phyloP scores from a whole-genome alignment of 2,113 vertebrate species.

The Gila orcuttii region DNA sequence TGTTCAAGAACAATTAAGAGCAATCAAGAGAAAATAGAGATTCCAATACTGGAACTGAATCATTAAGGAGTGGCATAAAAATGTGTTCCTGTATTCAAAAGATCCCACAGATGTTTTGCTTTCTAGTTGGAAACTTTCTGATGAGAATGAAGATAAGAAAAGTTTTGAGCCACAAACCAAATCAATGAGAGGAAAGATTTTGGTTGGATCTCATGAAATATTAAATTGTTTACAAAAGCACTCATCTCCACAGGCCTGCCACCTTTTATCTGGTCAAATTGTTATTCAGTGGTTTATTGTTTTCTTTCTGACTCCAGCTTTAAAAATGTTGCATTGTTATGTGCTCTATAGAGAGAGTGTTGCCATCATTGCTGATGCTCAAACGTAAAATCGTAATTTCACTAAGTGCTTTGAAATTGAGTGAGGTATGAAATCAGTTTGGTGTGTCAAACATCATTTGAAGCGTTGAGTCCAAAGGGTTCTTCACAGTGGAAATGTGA shows the following conservation, averaged over 20 bases:
- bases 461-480: slow-evolving; percentile 53
- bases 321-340: slow-evolving; percentile 42
- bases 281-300: slow-evolving; percentile 1
- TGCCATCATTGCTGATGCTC: slow-evolving; percentile 23
- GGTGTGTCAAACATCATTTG: slow-evolving; percentile 54
- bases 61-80: background rate
- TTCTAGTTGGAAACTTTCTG: background rate
- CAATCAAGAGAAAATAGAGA: background rate
- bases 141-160: slow-evolving; percentile 15
- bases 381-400: slow-evolving; percentile 51
- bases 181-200: slow-evolving; percentile 22
- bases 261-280: slow-evolving; percentile 30
- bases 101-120: slow-evolving; percentile 3
- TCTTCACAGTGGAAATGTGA: slow-evolving; percentile 61
- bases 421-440: slow-evolving; percentile 45
- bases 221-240: slow-evolving; percentile 46
- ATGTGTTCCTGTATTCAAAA: background rate
- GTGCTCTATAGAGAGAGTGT: background rate
- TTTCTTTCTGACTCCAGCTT: slow-evolving; percentile 6
- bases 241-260: slow-evolving; percentile 39
- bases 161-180: background rate
- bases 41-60: background rate
- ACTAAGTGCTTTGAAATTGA: slow-evolving; percentile 53
- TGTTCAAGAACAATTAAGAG: background rate
- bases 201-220: slow-evolving; percentile 37